Percentiles rank a stretch among this genome's conserved stretches.
Evolutionary conservation across 2,888 invertebrate species (phyloP).

Genomic region (Papilio demoleus): DNA sequence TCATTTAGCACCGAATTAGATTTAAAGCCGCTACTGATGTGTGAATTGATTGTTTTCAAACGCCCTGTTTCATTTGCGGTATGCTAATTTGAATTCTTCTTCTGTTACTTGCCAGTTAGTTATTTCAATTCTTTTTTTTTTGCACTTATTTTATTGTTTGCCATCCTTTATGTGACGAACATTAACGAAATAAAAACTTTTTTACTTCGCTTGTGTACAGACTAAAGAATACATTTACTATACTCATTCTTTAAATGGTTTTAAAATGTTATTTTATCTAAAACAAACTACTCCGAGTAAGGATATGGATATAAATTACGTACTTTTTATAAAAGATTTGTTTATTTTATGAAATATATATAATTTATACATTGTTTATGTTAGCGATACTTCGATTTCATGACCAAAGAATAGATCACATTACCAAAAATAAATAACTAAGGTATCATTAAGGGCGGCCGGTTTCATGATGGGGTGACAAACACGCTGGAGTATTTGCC

Average conservation of each 20-base stretch:
- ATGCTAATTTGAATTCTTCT: slow-evolving; percentile 58
- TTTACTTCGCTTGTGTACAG: too few relatives aligned
- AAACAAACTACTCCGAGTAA: too few relatives aligned
- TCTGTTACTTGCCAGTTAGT: slow-evolving; percentile 40
- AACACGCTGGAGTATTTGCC: slow-evolving; percentile 32
- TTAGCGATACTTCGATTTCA: slow-evolving; percentile 32
- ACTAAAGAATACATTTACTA: too few relatives aligned
- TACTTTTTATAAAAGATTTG: too few relatives aligned
- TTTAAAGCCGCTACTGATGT: slow-evolving; percentile 56
- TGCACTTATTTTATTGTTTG: slow-evolving; percentile 35
- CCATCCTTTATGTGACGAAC: background rate
- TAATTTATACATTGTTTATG: background rate
- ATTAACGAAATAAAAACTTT: background rate
- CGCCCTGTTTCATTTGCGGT: slow-evolving; percentile 42
- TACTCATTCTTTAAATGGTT: too few relatives aligned
- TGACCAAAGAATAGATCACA: slow-evolving; percentile 25
- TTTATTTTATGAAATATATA: too few relatives aligned
- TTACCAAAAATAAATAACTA: slow-evolving; percentile 39
- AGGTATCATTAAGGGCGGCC: slow-evolving; percentile 36
- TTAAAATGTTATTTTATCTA: too few relatives aligned
- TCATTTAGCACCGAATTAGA: slow-evolving; percentile 71
- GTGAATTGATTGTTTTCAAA: slow-evolving; percentile 55
- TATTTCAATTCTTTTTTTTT: slow-evolving; percentile 41
- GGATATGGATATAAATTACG: too few relatives aligned
- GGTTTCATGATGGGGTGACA: slow-evolving; percentile 38